Evolutionary conservation across 2,888 invertebrate genomes (phyloP), one percentile per base, ranked within the genome.

Genomic region (Cataglyphis rosenhaueri): DNA sequence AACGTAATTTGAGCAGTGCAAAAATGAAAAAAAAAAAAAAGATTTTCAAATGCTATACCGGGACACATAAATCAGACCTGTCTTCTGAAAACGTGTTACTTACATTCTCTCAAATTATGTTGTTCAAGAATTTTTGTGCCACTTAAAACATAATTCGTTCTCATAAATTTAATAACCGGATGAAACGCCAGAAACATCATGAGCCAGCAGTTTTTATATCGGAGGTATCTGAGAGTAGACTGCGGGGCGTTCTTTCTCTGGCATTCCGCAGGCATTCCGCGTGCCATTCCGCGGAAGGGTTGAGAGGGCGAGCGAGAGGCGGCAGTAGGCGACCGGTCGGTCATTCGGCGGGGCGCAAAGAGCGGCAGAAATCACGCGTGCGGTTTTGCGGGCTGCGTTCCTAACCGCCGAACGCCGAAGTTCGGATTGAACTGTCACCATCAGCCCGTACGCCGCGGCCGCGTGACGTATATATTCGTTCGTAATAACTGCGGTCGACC

Each of bases 341-440:
- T 65, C 82, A 84, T 86, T 87, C 84, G 82, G 70, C 68, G 73
- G 85, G 84, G 76, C 82, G 79, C 66, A 88, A 89, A 92, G 92
- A 92, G 92, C 91, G 92, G 92, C 91, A 92, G 94, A 94, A 94
- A 94, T 93, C 94, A 92, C 92, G 92, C 90, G 92, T 93, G 94
- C 91, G 93, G 94, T 94, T 93, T 93, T 92, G 94, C 91, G 93
- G 94, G 85, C 87, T 91, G 92, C 92, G 93, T 94, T 94, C 92
- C 93, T 92, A 90, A 94, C 94, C 94, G 88, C 94, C 92, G 91
- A 94, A 94, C 93, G 92, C 93, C 92, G 91, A 94, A 94, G 91
- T 94, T 94, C 92, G 94, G 94, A 94, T 94, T 94, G 94, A 94
- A 94, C 94, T 94, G 94, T 94, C 94, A 94, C 92, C 93, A 92